Percentiles rank a stretch among this genome's conserved stretches.
phyloP scores from a whole-genome alignment of 2,113 vertebrate species.

The Pipra filicauda region DNA sequence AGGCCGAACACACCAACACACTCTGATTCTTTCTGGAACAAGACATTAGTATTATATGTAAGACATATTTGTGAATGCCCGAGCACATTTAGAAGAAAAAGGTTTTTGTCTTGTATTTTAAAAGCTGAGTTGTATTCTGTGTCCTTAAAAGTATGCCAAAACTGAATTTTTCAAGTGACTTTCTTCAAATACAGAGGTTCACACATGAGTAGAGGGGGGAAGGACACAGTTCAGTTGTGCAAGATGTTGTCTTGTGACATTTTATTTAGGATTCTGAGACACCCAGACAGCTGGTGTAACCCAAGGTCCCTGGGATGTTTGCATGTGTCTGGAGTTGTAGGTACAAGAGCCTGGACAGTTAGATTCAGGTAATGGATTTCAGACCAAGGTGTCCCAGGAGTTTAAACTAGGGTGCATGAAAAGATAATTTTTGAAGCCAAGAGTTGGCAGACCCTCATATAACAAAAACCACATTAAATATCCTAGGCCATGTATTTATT shows the following conservation, averaged over 20 bases:
- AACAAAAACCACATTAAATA: not conserved
- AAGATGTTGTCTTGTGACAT: not conserved
- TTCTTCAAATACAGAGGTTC: not conserved
- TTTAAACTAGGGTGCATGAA: not conserved
- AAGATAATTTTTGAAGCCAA: not conserved
- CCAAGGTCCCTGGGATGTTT: not conserved
- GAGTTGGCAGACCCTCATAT: fast-evolving
- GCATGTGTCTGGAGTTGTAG: not conserved
- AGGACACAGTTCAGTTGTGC: not conserved
- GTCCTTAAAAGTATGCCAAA: not conserved
- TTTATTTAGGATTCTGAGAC: not conserved
- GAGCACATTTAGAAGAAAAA: not conserved
- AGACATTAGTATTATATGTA: not conserved
- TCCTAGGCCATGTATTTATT: not conserved
- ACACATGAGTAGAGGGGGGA: fast-evolving
- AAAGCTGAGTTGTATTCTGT: not conserved
- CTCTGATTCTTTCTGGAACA: not conserved
- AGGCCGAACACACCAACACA: not conserved
- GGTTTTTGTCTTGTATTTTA: not conserved
- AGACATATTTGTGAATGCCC: not conserved
- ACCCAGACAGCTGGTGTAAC: not conserved
- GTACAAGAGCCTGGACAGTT: not conserved
- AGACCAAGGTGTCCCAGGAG: not conserved
- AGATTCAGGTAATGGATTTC: not conserved
- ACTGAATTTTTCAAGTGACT: not conserved